A percentile compares a stretch with the other conserved stretches of the same genome.
phyloP scores from a whole-genome alignment of 2,797 vertebrate species.

The Micromesistius poutassou region DNA sequence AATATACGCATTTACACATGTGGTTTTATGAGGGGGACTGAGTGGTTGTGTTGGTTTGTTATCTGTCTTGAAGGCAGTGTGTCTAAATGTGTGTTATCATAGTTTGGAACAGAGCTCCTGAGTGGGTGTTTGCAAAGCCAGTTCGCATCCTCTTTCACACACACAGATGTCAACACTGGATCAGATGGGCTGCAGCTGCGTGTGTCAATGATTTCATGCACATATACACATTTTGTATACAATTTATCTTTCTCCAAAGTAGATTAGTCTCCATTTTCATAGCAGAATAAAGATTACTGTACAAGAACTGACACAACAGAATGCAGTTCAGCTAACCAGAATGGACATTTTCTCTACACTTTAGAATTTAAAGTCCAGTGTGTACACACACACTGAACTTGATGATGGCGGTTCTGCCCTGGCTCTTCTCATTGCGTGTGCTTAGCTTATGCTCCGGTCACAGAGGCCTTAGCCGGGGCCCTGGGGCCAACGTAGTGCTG shows the following conservation, averaged over 20 bases:
- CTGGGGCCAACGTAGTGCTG: constrained; percentile 46
- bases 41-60: constrained; percentile 34
- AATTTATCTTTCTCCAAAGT: neutral
- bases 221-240: neutral
- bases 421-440: constrained; percentile 30
- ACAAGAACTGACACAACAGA: no score
- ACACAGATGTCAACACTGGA: constrained; percentile 16
- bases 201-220: neutral
- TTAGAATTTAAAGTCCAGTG: neutral
- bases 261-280: no score
- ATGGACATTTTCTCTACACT: neutral
- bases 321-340: no score
- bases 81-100: constrained; percentile 31
- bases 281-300: no score
- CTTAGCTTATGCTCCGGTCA: constrained; percentile 45
- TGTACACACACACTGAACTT: no score
- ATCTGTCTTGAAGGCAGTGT: constrained; percentile 36
- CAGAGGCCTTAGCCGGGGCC: constrained; percentile 42
- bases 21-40: constrained; percentile 52
- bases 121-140: constrained; percentile 52
- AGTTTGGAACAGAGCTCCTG: constrained; percentile 27
- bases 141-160: constrained; percentile 33
- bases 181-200: neutral
- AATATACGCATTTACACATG: neutral
- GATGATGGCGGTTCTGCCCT: constrained; percentile 10